A percentile compares a stretch with the other conserved stretches of the same genome.
phyloP scores from a whole-genome alignment of 35 echinoderm and acorn worm genomes.

The Stichopus chloronotus region DNA sequence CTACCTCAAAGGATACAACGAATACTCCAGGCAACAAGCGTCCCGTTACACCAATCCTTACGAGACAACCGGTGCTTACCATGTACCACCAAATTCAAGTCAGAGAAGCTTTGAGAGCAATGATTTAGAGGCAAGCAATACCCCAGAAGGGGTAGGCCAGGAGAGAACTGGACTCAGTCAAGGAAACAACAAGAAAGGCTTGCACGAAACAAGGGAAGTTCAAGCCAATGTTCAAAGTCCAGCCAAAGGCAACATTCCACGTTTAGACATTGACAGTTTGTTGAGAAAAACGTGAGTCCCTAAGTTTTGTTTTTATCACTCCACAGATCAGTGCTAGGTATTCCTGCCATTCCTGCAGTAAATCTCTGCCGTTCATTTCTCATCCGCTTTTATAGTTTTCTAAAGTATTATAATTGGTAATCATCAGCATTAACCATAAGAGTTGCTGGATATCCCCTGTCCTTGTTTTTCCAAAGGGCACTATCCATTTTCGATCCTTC shows the following conservation, averaged over 20 bases:
- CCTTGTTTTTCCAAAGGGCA: no score
- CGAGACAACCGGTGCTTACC: conserved; percentile 46
- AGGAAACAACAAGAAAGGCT: neutral
- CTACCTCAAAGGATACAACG: conserved; percentile 42
- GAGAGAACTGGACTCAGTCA: neutral
- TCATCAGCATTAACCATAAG: no score
- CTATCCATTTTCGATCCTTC: no score
- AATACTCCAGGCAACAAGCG: conserved; percentile 34
- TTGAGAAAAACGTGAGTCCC: conserved; percentile 81
- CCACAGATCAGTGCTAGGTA: no score
- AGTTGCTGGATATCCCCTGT: no score
- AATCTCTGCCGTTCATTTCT: no score
- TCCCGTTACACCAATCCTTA: conserved; percentile 30
- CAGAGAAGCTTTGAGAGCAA: conserved; percentile 64
- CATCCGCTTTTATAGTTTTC: no score
- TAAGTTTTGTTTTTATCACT: no score
- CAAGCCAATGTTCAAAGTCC: neutral
- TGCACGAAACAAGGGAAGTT: neutral
- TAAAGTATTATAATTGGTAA: no score
- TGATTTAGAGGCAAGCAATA: neutral
- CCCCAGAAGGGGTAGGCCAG: neutral
- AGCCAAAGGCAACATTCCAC: conserved; percentile 58
- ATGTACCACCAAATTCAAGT: conserved; percentile 87
- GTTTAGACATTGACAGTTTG: conserved; percentile 82
- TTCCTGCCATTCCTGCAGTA: no score